Evolutionary conservation across 2,888 invertebrate species (phyloP), one percentile per base, ranked within the genome.

Genomic region (Leucophora obtusa): DNA sequence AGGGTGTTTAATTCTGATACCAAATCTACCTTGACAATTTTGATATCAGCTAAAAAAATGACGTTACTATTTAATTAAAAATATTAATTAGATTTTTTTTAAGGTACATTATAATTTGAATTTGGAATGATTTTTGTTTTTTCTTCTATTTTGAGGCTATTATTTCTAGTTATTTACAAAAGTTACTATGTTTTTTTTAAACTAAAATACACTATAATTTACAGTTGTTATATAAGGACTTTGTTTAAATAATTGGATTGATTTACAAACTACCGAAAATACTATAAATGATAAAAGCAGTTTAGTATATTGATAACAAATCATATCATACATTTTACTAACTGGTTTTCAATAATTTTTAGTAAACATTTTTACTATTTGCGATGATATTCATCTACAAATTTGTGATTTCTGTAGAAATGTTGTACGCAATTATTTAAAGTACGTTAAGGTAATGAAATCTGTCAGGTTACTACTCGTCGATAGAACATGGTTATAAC

Each of bases 41-140:
- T 89, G 89, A 89, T 87, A 89, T 89, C 89, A 89, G 89, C 89
- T 89, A 89, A 87, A 89, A 89, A 89, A 89, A 89, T 89, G 89
- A 89, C 89, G 89, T 89, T 77, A 83, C 84, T 68, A 38, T 66
- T 70, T 68, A 51, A 68, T 71, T 53, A 3, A 38, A 71, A 54
- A 28, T 43, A 38, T 50, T 28, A 28, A 15, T 70, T 63, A 56
- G 24, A 14, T 53, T 38, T 21, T 38, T 38, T 58, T 17, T 58
- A 58, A 17, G 24, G 8, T 60, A 15, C 28, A 28, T 62, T 62
- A 62, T 18, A 43, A 28, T 53, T 33, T 35, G 21, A 51, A 62
- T 68, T 28, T 28, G 28, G 28, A 28, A 28, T 28, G 28, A 28
- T 28, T 6, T 38, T 69, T 59, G 18, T 66, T 28, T 69, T 54